These are phyloP conservation scores for Neria commutata DNA, from an alignment of 2,888 invertebrate genomes.

Conservation along the genomic window DNA sequence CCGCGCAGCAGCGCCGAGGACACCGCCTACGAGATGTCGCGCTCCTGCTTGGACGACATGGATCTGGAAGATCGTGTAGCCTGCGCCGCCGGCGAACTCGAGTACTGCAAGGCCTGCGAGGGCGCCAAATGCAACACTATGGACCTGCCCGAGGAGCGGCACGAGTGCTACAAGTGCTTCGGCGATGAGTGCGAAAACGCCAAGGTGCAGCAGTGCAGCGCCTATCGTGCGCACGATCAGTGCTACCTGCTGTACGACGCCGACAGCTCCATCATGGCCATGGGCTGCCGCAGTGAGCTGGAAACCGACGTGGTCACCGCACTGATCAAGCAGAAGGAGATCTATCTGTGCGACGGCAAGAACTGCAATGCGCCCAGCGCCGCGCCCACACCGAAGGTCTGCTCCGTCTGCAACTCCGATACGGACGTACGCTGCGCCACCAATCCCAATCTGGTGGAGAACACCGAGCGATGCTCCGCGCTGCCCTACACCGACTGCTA, in stretches of 20 bases:
- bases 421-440: slow-evolving; percentile 50
- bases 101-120: slow-evolving; percentile 42
- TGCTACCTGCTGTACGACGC: slow-evolving; percentile 47
- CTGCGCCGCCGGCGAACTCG: slow-evolving; percentile 38
- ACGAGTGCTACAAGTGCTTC: slow-evolving; percentile 46
- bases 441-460: slow-evolving; percentile 46
- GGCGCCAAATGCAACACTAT: slow-evolving; percentile 43
- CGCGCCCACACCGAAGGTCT: slow-evolving; percentile 36
- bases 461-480: slow-evolving; percentile 34
- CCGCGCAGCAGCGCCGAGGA: slow-evolving; percentile 43
- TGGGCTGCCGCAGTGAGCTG: slow-evolving; percentile 57
- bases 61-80: slow-evolving; percentile 40
- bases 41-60: slow-evolving; percentile 53
- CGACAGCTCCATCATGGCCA: slow-evolving; percentile 30
- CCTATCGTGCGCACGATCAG: slow-evolving; percentile 44
- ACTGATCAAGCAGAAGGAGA: slow-evolving; percentile 41
- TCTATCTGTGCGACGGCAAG: slow-evolving; percentile 45
- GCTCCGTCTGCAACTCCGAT: slow-evolving; percentile 46
- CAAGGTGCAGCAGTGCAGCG: slow-evolving; percentile 33
- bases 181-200: slow-evolving; percentile 37
- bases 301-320: slow-evolving; percentile 36
- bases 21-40: slow-evolving; percentile 45
- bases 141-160: slow-evolving; percentile 37
- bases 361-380: slow-evolving; percentile 43
- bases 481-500: slow-evolving; percentile 52